A percentile compares a stretch with the other conserved stretches of the same genome.
Evolutionary conservation across 2,888 invertebrate species (phyloP).

Genomic region (Azorinus chamasolen): DNA sequence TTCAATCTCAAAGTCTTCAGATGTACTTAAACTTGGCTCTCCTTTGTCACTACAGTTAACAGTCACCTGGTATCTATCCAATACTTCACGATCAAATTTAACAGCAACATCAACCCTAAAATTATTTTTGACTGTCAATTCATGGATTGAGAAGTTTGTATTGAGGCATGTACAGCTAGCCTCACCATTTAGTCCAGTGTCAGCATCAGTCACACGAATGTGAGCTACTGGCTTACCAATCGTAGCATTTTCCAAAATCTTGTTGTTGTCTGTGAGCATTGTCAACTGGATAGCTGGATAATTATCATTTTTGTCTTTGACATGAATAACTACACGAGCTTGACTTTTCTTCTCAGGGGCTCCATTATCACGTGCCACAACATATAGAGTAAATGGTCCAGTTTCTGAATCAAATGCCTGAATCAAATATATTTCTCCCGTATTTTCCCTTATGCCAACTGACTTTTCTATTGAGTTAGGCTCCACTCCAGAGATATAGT

Average conservation of each 20-base stretch:
- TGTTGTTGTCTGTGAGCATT: slow-evolving; percentile 89
- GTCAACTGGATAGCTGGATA: slow-evolving; percentile 94
- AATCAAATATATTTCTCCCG: slow-evolving; percentile 61
- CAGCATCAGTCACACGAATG: slow-evolving; percentile 90
- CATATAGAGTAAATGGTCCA: slow-evolving; percentile 40
- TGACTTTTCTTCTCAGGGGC: slow-evolving; percentile 51
- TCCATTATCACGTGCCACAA: slow-evolving; percentile 67
- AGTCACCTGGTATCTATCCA: slow-evolving; percentile 67
- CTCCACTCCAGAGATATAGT: slow-evolving; percentile 38
- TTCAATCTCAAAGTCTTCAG: slow-evolving; percentile 70
- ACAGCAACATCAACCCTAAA: slow-evolving; percentile 87
- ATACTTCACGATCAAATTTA: slow-evolving; percentile 75
- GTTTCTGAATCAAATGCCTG: slow-evolving; percentile 35
- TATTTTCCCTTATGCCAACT: slow-evolving; percentile 46
- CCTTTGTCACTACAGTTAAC: slow-evolving; percentile 89
- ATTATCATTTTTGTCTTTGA: slow-evolving; percentile 94
- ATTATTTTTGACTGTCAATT: slow-evolving; percentile 57
- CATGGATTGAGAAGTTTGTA: slow-evolving; percentile 45
- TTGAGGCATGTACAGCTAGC: slow-evolving; percentile 73
- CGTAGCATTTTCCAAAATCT: slow-evolving; percentile 89
- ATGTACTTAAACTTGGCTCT: slow-evolving; percentile 64
- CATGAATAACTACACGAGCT: slow-evolving; percentile 88
- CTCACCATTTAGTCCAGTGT: slow-evolving; percentile 77
- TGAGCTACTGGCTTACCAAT: slow-evolving; percentile 97
- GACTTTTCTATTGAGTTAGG: slow-evolving; percentile 20